Evolutionary conservation across 2,888 invertebrate species (phyloP).

Genomic region (Amphipoea oculea): DNA sequence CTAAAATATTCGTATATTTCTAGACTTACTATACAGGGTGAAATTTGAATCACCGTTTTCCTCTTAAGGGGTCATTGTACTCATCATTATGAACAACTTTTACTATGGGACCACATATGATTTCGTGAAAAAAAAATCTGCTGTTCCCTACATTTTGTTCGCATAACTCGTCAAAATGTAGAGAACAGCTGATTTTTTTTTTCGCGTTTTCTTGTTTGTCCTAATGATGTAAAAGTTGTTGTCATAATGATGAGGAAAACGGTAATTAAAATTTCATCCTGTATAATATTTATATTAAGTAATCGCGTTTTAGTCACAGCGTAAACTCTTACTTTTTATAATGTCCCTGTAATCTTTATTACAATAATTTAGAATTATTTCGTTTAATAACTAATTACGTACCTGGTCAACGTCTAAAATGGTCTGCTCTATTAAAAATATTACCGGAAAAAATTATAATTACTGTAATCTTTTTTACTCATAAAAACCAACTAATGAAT

Average conservation of each 20-base stretch:
- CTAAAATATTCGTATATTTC: background rate
- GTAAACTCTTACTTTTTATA: background rate
- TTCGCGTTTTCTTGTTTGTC: too few relatives aligned
- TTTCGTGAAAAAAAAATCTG: too few relatives aligned
- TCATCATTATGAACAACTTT: too few relatives aligned
- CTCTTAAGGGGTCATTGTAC: too few relatives aligned
- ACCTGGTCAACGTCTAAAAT: slow-evolving; percentile 5
- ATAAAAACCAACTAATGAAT: slow-evolving; percentile 5
- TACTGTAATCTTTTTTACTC: background rate
- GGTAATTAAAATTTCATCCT: too few relatives aligned
- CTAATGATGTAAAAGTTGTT: too few relatives aligned
- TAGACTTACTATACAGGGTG: background rate
- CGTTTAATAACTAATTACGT: background rate
- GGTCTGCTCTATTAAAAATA: background rate
- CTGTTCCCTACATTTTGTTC: too few relatives aligned
- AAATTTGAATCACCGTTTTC: too few relatives aligned
- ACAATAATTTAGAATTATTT: background rate
- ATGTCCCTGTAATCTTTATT: slow-evolving; percentile 19
- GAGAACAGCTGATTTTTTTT: too few relatives aligned
- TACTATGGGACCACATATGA: too few relatives aligned
- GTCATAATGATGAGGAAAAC: too few relatives aligned
- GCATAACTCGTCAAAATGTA: too few relatives aligned
- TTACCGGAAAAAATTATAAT: slow-evolving; percentile 1
- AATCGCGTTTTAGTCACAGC: background rate
- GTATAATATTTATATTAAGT: background rate